Conservation (phyloP, 2,888 invertebrate species). For the Deilephila elpenor region DNA sequence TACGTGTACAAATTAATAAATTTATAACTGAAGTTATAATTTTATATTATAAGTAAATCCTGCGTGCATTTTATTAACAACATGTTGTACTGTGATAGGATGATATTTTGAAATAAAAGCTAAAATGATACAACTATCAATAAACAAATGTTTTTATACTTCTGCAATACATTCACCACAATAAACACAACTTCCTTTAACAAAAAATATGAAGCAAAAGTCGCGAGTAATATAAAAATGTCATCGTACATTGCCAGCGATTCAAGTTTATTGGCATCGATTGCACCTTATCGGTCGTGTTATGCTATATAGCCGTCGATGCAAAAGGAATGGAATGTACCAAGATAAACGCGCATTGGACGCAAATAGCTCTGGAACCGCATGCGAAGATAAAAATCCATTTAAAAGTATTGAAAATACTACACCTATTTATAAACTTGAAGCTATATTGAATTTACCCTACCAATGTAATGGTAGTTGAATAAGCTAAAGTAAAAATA, state of each 20-base stretch:
- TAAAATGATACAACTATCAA: no score
- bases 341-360: conserved; percentile 3
- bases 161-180: background rate
- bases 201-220: background rate
- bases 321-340: conserved; percentile 18
- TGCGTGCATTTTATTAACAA: no score
- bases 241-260: conserved; percentile 20
- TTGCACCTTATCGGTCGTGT: conserved; percentile 20
- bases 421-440: background rate
- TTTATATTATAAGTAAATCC: no score
- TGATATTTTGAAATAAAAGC: no score
- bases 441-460: no score
- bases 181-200: background rate
- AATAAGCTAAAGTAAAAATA: no score
- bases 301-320: conserved; percentile 2
- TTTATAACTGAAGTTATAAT: no score
- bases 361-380: conserved; percentile 9
- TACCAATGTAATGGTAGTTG: no score
- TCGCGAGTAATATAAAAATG: conserved; percentile 8
- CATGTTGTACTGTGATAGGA: no score
- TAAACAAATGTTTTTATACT: background rate
- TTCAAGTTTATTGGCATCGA: conserved; percentile 14
- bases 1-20: no score
- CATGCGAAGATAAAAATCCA: conserved; percentile 1
- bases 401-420: conserved; percentile 1